Percentiles rank a stretch among this genome's conserved stretches.
Evolutionary conservation across 1,140 invertebrate genomes (phyloP).

Genomic region (Leptinotarsa texana): DNA sequence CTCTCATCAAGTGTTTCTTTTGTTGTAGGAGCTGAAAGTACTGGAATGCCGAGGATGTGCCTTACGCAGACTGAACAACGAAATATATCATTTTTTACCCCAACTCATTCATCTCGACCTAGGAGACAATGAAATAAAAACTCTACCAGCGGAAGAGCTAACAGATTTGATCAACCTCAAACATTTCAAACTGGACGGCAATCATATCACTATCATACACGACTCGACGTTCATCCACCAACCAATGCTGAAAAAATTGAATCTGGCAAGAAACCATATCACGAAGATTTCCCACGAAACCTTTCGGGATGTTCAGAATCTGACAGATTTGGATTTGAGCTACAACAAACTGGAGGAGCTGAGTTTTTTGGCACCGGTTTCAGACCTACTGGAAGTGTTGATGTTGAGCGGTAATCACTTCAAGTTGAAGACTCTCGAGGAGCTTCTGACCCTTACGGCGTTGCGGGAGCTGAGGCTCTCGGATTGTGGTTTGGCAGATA

Average conservation of each 20-base stretch:
- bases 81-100: constrained; percentile 71
- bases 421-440: constrained; percentile 54
- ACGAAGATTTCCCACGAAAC: constrained; percentile 67
- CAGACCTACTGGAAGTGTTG: constrained; percentile 63
- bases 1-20: constrained; percentile 8
- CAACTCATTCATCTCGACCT: constrained; percentile 72
- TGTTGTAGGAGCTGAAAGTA: constrained; percentile 65
- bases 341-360: constrained; percentile 72
- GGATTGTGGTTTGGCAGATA: constrained; percentile 58
- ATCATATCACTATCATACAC: constrained; percentile 70
- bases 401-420: constrained; percentile 69
- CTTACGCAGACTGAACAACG: constrained; percentile 71
- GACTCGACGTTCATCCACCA: constrained; percentile 70
- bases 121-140: constrained; percentile 74
- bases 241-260: constrained; percentile 60
- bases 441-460: constrained; percentile 60
- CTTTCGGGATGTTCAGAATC: constrained; percentile 67
- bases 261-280: constrained; percentile 70
- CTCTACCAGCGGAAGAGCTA: constrained; percentile 72
- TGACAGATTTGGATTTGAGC: constrained; percentile 70
- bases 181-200: constrained; percentile 72
- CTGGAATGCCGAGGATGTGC: constrained; percentile 72
- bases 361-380: constrained; percentile 61
- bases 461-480: constrained; percentile 64
- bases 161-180: constrained; percentile 67